These are phyloP conservation scores for Aquatica leii DNA, from an alignment of 2,888 invertebrate species.

Conservation along the genomic window DNA sequence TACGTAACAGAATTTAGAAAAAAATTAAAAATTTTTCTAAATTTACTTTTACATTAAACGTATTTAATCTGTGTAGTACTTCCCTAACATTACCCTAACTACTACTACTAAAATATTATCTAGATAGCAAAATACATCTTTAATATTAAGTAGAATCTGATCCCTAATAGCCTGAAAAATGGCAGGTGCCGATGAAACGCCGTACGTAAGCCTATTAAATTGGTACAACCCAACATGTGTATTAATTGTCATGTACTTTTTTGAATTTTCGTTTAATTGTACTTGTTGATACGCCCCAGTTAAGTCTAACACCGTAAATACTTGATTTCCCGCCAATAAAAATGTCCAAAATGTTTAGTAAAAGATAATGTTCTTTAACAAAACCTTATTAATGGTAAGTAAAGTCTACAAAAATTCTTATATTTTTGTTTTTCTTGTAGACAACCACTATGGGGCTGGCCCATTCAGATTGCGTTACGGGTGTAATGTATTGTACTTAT, in stretches of 20 bases:
- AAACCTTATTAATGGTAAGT: too few relatives aligned
- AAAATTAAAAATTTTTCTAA: slow-evolving; percentile 37
- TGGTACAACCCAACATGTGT: too few relatives aligned
- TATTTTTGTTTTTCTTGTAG: too few relatives aligned
- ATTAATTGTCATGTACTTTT: too few relatives aligned
- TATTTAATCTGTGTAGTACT: slow-evolving; percentile 26
- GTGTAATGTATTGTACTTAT: too few relatives aligned
- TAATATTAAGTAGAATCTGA: not conserved
- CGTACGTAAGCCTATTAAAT: not conserved
- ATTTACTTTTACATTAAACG: slow-evolving; percentile 30
- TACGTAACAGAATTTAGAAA: slow-evolving; percentile 32
- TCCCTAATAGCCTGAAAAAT: not conserved
- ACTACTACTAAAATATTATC: slow-evolving; percentile 33
- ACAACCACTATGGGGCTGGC: too few relatives aligned
- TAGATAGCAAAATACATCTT: slow-evolving; percentile 3
- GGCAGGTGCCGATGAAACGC: not conserved
- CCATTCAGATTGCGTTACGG: too few relatives aligned
- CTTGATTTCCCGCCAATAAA: too few relatives aligned
- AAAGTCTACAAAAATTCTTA: too few relatives aligned
- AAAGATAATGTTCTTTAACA: too few relatives aligned
- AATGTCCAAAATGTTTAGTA: too few relatives aligned
- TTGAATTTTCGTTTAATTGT: too few relatives aligned
- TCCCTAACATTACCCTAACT: not conserved
- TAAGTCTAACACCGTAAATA: not conserved
- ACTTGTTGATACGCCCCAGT: not conserved